Evolutionary conservation across 1,140 invertebrate genomes (phyloP).

Genomic region (Ectropis grisescens): DNA sequence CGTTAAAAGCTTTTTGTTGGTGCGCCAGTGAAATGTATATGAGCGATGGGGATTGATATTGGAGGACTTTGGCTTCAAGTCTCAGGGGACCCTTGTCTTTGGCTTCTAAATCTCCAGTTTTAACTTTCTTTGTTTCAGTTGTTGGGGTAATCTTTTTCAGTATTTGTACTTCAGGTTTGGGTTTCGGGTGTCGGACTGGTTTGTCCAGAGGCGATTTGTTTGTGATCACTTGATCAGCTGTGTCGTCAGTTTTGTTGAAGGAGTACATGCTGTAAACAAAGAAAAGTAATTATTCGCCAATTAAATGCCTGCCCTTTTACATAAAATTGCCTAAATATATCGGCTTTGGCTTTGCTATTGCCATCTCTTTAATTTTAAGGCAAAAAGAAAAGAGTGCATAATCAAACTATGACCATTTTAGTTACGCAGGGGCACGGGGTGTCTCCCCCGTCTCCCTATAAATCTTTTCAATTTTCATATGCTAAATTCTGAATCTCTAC

Average conservation of each 20-base stretch:
- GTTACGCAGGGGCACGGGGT: too few relatives aligned
- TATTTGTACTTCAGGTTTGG: too few relatives aligned
- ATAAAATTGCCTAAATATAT: too few relatives aligned
- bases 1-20: slow-evolving; percentile 40
- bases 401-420: too few relatives aligned
- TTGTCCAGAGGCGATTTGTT: slow-evolving; percentile 26
- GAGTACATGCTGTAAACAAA: slow-evolving; percentile 33
- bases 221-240: slow-evolving; percentile 27
- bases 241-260: slow-evolving; percentile 32
- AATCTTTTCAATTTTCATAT: too few relatives aligned
- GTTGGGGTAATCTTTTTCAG: too few relatives aligned
- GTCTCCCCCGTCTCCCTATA: too few relatives aligned
- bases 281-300: background rate
- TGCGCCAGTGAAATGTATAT: slow-evolving; percentile 65
- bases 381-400: too few relatives aligned
- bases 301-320: too few relatives aligned
- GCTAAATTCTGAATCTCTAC: too few relatives aligned
- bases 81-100: slow-evolving; percentile 65
- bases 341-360: too few relatives aligned
- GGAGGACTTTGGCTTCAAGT: slow-evolving; percentile 58
- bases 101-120: slow-evolving; percentile 28
- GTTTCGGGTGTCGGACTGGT: slow-evolving; percentile 11
- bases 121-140: slow-evolving; percentile 9
- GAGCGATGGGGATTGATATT: slow-evolving; percentile 62
- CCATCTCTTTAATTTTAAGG: too few relatives aligned